A percentile compares a stretch with the other conserved stretches of the same genome.
phyloP scores from a whole-genome alignment of 1,140 invertebrate species.

The Drosophila suzukii region DNA sequence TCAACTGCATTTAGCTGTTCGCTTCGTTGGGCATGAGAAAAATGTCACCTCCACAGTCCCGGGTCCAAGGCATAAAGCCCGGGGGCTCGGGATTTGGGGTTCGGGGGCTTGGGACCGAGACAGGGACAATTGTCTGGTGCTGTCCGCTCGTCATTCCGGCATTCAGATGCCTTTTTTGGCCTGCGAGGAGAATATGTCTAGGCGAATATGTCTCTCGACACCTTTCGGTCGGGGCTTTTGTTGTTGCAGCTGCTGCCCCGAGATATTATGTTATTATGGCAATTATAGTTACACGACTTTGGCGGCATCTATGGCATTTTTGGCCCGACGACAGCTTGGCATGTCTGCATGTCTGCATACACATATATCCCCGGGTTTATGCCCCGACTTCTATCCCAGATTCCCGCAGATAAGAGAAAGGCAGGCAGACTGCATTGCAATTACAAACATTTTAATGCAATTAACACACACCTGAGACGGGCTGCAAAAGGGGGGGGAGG shows the following conservation, averaged over 20 bases:
- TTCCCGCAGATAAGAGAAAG: slow-evolving; percentile 42
- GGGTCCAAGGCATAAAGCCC: not conserved
- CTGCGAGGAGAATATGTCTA: slow-evolving; percentile 13
- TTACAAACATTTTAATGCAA: slow-evolving; percentile 83
- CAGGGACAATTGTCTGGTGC: slow-evolving; percentile 51
- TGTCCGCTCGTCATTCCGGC: slow-evolving; percentile 35
- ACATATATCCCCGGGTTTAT: too few relatives aligned
- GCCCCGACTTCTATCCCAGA: slow-evolving; percentile 21
- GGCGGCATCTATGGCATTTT: slow-evolving; percentile 80
- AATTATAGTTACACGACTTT: slow-evolving; percentile 79
- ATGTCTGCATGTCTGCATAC: slow-evolving; percentile 25
- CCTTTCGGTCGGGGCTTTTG: slow-evolving; percentile 53
- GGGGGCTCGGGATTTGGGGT: not conserved
- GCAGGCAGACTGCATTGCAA: slow-evolving; percentile 64
- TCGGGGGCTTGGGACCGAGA: not conserved
- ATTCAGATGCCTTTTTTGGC: slow-evolving; percentile 40
- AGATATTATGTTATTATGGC: slow-evolving; percentile 83
- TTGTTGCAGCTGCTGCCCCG: slow-evolving; percentile 23
- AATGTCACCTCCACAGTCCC: slow-evolving; percentile 65
- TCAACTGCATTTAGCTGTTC: slow-evolving; percentile 55
- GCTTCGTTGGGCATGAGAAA: slow-evolving; percentile 73
- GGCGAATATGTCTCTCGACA: slow-evolving; percentile 69
- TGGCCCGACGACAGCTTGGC: slow-evolving; percentile 57
- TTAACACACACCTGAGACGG: slow-evolving; percentile 58
- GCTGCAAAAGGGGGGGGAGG: slow-evolving; percentile 1